Conservation (phyloP, 2,888 invertebrate species). For the Steinernema hermaphroditum region DNA sequence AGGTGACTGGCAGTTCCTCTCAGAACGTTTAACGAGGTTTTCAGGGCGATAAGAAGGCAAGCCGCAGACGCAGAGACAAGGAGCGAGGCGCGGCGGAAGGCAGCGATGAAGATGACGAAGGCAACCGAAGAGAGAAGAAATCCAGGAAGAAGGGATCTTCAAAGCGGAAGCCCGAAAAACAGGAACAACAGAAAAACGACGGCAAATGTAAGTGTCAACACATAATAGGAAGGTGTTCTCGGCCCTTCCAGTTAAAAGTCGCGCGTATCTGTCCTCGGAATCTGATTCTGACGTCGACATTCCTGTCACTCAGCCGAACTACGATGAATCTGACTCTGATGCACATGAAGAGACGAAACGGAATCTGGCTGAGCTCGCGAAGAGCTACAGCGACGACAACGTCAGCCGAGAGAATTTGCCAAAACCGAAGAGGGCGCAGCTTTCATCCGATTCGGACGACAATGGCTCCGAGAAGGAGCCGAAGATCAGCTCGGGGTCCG, state of each 20-base stretch:
- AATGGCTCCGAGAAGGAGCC: neutral
- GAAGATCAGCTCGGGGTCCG: conserved; percentile 27
- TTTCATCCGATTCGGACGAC: conserved; percentile 13
- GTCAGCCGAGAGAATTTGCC: neutral
- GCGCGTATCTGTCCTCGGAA: conserved; percentile 39
- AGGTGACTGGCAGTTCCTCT: neutral
- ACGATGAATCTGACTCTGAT: neutral
- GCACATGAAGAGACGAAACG: neutral
- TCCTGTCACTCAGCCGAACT: neutral
- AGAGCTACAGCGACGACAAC: conserved; percentile 16
- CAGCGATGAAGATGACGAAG: conserved; percentile 43
- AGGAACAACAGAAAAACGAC: neutral
- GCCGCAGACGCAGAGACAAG: conserved; percentile 38
- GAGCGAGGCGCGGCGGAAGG: conserved; percentile 38
- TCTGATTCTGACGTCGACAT: neutral
- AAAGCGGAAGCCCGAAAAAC: neutral
- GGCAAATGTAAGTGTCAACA: conserved; percentile 21
- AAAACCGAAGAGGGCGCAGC: neutral
- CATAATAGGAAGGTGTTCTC: too few relatives aligned
- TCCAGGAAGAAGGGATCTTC: conserved; percentile 35
- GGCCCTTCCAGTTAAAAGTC: conserved; percentile 43
- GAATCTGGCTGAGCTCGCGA: neutral
- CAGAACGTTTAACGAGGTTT: neutral
- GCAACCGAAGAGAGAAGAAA: conserved; percentile 33
- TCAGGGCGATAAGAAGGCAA: conserved; percentile 29